Conservation (phyloP, 1,140 invertebrate species). For the Lasioglossum albipes region DNA sequence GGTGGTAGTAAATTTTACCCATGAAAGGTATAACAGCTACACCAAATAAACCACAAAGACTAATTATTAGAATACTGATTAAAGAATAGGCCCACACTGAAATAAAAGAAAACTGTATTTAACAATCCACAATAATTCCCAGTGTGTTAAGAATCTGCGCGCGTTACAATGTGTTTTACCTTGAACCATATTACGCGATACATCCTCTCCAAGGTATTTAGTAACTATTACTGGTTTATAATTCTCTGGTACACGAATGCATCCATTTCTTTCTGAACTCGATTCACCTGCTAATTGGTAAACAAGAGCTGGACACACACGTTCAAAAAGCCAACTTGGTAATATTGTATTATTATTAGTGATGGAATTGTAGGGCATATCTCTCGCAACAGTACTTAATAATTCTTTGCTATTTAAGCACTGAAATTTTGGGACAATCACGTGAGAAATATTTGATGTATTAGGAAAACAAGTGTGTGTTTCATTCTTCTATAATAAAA, state of each 20-base stretch:
- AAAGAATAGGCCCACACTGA: slow-evolving; percentile 91
- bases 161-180: slow-evolving; percentile 53
- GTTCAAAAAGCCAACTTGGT: slow-evolving; percentile 76
- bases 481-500: neutral
- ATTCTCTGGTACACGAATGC: slow-evolving; percentile 77
- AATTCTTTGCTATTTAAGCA: slow-evolving; percentile 77
- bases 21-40: slow-evolving; percentile 93
- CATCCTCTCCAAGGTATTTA: slow-evolving; percentile 47
- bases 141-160: neutral
- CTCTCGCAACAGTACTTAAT: slow-evolving; percentile 69
- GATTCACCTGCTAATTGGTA: slow-evolving; percentile 83
- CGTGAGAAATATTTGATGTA: slow-evolving; percentile 6
- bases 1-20: slow-evolving; percentile 93
- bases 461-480: slow-evolving; percentile 6
- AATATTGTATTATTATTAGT: slow-evolving; percentile 68
- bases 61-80: slow-evolving; percentile 90
- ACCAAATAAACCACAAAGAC: slow-evolving; percentile 90
- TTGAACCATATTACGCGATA: slow-evolving; percentile 74
- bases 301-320: slow-evolving; percentile 84
- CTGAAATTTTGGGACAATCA: slow-evolving; percentile 61
- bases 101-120: slow-evolving; percentile 63
- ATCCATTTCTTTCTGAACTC: slow-evolving; percentile 80
- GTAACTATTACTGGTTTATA: slow-evolving; percentile 62
- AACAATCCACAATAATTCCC: neutral
- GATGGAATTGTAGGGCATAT: slow-evolving; percentile 51